Percentiles rank a stretch among this genome's conserved stretches.
Evolutionary conservation across 1,140 invertebrate species (phyloP).

Genomic region (Drosophila lacertosa): DNA sequence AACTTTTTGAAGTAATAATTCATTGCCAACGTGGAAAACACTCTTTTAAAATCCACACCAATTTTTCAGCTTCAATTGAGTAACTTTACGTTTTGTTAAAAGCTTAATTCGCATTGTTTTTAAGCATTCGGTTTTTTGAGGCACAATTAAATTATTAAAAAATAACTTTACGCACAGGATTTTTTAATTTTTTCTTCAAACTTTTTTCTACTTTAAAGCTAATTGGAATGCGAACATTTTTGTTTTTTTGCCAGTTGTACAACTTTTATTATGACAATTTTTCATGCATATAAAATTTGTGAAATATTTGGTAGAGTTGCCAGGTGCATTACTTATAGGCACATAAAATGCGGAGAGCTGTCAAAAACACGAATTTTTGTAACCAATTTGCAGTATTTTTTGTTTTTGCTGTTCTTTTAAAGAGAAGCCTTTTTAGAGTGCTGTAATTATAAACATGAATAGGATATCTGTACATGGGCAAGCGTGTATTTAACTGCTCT

Average conservation of each 20-base stretch:
- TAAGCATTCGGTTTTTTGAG: background rate
- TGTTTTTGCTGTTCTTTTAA: slow-evolving; percentile 19
- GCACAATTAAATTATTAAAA: background rate
- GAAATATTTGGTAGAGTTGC: background rate
- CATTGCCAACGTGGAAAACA: too few relatives aligned
- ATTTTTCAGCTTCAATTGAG: too few relatives aligned
- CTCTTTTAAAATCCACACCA: too few relatives aligned
- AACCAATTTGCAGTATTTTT: slow-evolving; percentile 56
- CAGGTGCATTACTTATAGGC: slow-evolving; percentile 5
- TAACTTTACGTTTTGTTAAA: background rate
- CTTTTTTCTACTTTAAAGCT: background rate
- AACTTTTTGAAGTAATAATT: too few relatives aligned
- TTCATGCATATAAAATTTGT: background rate
- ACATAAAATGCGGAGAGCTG: slow-evolving; percentile 3
- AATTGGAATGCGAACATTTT: slow-evolving; percentile 7
- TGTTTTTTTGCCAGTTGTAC: too few relatives aligned
- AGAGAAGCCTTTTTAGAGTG: slow-evolving; percentile 40
- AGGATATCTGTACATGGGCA: slow-evolving; percentile 10
- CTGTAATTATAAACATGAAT: slow-evolving; percentile 55
- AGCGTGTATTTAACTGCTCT: slow-evolving; percentile 52
- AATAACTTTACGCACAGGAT: background rate
- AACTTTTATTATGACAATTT: background rate
- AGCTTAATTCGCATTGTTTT: background rate
- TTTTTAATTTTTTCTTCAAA: background rate
- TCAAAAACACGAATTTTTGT: background rate